Evolutionary conservation across 2,888 invertebrate genomes (phyloP).

Genomic region (Meandrusa payeni): DNA sequence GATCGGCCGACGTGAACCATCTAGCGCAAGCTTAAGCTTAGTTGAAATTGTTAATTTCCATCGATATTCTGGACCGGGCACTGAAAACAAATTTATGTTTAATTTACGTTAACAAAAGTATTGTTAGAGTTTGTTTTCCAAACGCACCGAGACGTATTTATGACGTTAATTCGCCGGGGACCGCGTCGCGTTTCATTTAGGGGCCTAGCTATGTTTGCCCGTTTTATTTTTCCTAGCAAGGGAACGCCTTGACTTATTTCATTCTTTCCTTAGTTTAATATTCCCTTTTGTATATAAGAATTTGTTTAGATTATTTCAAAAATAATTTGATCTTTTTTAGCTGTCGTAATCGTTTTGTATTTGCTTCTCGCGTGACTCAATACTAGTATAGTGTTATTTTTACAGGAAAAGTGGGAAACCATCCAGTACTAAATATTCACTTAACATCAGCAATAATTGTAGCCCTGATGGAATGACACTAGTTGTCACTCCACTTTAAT

Average conservation of each 20-base stretch:
- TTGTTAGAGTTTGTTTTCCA: background rate
- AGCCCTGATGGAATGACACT: too few relatives aligned
- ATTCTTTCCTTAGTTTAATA: background rate
- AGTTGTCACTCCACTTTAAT: too few relatives aligned
- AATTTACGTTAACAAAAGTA: conserved; percentile 7
- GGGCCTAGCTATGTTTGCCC: background rate
- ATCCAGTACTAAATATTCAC: too few relatives aligned
- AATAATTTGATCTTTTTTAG: too few relatives aligned
- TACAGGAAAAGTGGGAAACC: too few relatives aligned
- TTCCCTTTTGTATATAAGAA: background rate
- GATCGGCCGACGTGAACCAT: too few relatives aligned
- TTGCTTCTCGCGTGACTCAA: too few relatives aligned
- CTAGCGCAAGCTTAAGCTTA: too few relatives aligned
- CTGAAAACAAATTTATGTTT: background rate
- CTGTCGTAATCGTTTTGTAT: too few relatives aligned
- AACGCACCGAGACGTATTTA: conserved; percentile 8
- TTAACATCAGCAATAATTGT: too few relatives aligned
- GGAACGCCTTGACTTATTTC: background rate
- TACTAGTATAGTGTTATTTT: too few relatives aligned
- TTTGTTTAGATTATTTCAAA: too few relatives aligned
- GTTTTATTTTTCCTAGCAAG: background rate
- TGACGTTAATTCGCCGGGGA: conserved; percentile 8
- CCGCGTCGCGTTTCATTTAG: conserved; percentile 11
- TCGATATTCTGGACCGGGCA: background rate
- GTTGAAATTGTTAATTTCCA: background rate